Conservation (phyloP, 2,797 vertebrate species). For the Nannoperca australis region DNA sequence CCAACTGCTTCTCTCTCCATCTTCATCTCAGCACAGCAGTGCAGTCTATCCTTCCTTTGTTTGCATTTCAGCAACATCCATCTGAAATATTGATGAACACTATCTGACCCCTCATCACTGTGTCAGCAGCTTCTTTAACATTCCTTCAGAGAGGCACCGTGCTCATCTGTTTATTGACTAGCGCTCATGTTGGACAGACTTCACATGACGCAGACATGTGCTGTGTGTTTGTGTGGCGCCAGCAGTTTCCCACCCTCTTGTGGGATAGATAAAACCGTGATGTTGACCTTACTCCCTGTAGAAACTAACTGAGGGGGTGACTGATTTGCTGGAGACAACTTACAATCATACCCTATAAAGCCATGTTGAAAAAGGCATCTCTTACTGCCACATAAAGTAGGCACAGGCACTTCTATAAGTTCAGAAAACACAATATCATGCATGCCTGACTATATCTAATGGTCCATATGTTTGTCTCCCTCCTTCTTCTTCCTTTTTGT, state of each 20-base stretch:
- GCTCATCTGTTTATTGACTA: slow-evolving; percentile 49
- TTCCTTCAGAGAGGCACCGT: slow-evolving; percentile 26
- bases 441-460: slow-evolving; percentile 29
- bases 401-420: slow-evolving; percentile 1
- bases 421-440: slow-evolving; percentile 23
- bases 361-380: background rate
- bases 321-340: slow-evolving; percentile 18
- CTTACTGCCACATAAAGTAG: slow-evolving; percentile 3
- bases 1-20: slow-evolving; percentile 31
- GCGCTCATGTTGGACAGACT: slow-evolving; percentile 10
- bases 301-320: slow-evolving; percentile 37
- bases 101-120: slow-evolving; percentile 66
- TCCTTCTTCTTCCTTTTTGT: slow-evolving; percentile 20
- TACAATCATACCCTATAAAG: background rate
- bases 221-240: slow-evolving; percentile 12
- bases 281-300: slow-evolving; percentile 41
- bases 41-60: slow-evolving; percentile 44
- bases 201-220: slow-evolving; percentile 42
- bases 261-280: slow-evolving; percentile 27
- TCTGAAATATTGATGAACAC: slow-evolving; percentile 80
- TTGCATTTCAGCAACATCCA: slow-evolving; percentile 62
- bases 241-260: slow-evolving; percentile 45
- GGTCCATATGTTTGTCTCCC: slow-evolving; percentile 21
- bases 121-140: slow-evolving; percentile 69
- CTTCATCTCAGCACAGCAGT: slow-evolving; percentile 21